Percentiles rank a stretch among this genome's conserved stretches.
Evolutionary conservation across 2,888 invertebrate genomes (phyloP).

Genomic region (Alcis repandata): DNA sequence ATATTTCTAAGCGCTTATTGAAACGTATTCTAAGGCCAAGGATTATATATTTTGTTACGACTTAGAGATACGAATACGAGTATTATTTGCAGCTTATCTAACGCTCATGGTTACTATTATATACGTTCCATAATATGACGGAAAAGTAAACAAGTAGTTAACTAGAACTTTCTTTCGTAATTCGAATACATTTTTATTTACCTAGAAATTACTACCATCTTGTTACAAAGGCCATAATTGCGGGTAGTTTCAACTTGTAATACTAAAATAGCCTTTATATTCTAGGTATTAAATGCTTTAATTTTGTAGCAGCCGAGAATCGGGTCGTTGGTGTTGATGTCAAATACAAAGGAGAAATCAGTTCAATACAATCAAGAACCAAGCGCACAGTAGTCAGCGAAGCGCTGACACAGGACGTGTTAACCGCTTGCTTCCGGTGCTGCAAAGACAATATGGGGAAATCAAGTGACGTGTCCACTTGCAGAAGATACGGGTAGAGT

Average conservation of each 20-base stretch:
- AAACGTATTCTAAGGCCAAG: constrained; percentile 15
- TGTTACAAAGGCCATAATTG: too few relatives aligned
- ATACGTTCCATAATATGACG: too few relatives aligned
- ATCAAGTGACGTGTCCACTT: constrained; percentile 29
- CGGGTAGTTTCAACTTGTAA: too few relatives aligned
- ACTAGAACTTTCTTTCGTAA: neutral
- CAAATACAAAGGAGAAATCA: constrained; percentile 15
- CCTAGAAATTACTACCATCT: too few relatives aligned
- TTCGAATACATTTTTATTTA: neutral
- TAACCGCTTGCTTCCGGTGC: constrained; percentile 16
- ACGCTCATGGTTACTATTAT: too few relatives aligned
- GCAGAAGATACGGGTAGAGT: neutral
- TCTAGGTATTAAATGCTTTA: too few relatives aligned
- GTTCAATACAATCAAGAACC: constrained; percentile 19
- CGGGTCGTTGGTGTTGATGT: neutral
- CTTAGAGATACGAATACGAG: neutral
- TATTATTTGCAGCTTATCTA: neutral
- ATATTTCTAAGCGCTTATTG: constrained; percentile 18
- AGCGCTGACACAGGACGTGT: constrained; percentile 22
- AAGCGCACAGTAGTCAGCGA: neutral
- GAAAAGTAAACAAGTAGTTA: too few relatives aligned
- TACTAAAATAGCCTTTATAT: too few relatives aligned
- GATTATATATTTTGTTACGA: constrained; percentile 10
- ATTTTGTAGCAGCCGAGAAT: too few relatives aligned
- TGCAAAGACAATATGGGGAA: constrained; percentile 45